Evolutionary conservation across 1,140 invertebrate genomes (phyloP), one percentile per base, ranked within the genome.

Genomic region (Centruroides sculpturatus): DNA sequence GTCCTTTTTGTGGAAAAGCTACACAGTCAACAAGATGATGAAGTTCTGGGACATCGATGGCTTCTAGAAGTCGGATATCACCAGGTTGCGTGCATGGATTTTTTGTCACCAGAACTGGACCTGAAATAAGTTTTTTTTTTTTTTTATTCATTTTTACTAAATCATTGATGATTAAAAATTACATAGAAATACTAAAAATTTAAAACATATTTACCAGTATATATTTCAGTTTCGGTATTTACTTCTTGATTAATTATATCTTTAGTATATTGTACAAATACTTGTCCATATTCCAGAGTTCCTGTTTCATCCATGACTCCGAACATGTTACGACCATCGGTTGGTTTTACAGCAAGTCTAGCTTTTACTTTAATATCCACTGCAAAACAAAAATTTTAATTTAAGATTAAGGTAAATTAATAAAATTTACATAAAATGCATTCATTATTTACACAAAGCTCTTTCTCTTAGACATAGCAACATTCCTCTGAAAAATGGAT

Each of bases 271-370:
- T 65, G 61, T 11, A 65, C 57, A 53, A 65, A 65, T 0, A 65
- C 64, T 46, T 65, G 48, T 34, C 57, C 62, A 23, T 63, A 49
- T 6, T 62, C 35, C 51, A 65, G 13, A 4, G 35, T 35, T n/a
- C 64, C 61, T 34, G 61, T 63, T 50, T 65, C 64, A 41, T 65
- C 64, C 12, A 65, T 36, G 5, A 65, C 61, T 7, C 64, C 64
- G 3, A 63, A 53, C 64, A 65, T 65, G 48, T 63, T 65, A 46
- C 64, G 49, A 23, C 61, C 64, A 35, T 64, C 35, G 23, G 56
- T 47, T 1, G 64, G 54, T 8, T 73, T 72, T 51, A 74, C 62
- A 23, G 64, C 54, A 11, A 74, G 71, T 49, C 71, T 70, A 9
- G 64, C 64, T 56, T 69, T 70, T 4, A 56, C 54, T 65, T 69